A percentile compares a stretch with the other conserved stretches of the same genome.
Evolutionary conservation across 2,797 vertebrate species (phyloP).

Genomic region (Myotis planiceps): DNA sequence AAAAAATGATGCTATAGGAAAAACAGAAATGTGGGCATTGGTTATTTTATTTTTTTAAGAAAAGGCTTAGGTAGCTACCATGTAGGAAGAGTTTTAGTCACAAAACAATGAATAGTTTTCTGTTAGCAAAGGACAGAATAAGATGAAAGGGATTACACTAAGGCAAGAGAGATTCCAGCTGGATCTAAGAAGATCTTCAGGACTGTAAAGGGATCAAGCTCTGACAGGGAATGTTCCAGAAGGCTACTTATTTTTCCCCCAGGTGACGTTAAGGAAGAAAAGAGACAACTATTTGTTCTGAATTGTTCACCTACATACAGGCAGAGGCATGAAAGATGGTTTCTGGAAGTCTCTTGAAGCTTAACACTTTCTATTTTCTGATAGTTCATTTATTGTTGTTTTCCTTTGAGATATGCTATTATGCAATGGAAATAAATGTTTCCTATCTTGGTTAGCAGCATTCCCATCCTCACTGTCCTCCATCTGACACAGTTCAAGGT

Average conservation of each 20-base stretch:
- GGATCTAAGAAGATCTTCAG: not conserved
- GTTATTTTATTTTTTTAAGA: constrained; percentile 5
- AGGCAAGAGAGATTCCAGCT: not conserved
- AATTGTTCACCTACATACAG: constrained; percentile 2
- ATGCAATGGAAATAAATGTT: not conserved
- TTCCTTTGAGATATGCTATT: not conserved
- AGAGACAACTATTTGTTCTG: constrained; percentile 41
- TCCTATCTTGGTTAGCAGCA: not conserved
- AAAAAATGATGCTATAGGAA: not conserved
- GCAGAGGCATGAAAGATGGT: not conserved
- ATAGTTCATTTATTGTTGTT: constrained; percentile 18
- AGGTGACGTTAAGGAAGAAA: not conserved
- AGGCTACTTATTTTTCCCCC: not conserved
- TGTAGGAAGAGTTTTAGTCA: not conserved
- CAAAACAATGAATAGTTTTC: not conserved
- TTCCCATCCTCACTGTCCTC: not conserved
- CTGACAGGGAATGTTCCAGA: not conserved
- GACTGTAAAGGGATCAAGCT: not conserved
- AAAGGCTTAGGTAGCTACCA: not conserved
- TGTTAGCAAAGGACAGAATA: constrained; percentile 8
- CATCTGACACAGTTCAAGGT: not conserved
- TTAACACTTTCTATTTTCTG: constrained; percentile 7
- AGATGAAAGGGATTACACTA: constrained; percentile 1
- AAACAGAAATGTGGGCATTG: not conserved
- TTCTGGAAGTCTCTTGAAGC: constrained; percentile 17